Percentiles rank a stretch among this genome's conserved stretches.
Conservation (phyloP, 92 coral and sea anemone genomes). For the Heteractis magnifica region DNA sequence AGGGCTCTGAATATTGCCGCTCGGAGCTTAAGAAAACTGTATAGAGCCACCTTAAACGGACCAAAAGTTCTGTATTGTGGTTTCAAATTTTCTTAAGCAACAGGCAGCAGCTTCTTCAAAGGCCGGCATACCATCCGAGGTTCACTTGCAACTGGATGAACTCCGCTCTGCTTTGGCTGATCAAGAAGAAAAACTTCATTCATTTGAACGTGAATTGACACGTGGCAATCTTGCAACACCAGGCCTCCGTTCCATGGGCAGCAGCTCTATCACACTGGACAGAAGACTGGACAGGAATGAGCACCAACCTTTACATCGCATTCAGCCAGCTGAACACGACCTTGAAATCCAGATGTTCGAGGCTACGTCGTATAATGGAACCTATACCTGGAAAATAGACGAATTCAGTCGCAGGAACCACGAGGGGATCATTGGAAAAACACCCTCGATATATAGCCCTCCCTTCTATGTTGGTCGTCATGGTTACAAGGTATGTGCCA, state of each 20-base stretch:
- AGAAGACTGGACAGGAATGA: slow-evolving; percentile 33
- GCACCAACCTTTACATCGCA: slow-evolving; percentile 53
- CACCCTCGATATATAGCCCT: no score
- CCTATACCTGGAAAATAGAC: slow-evolving; percentile 80
- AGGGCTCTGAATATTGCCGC: no score
- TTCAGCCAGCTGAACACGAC: slow-evolving; percentile 79
- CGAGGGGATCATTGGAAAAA: no score
- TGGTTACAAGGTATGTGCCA: no score
- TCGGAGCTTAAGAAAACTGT: no score
- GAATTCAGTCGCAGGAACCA: slow-evolving; percentile 62
- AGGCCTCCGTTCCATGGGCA: neutral
- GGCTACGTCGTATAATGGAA: slow-evolving; percentile 69
- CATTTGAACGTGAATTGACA: no score
- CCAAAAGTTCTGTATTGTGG: no score
- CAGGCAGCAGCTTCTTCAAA: slow-evolving; percentile 9
- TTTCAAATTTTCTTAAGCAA: slow-evolving; percentile 9
- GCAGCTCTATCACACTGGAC: slow-evolving; percentile 21
- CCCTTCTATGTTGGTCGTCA: no score
- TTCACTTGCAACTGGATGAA: neutral
- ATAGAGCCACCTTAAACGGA: no score
- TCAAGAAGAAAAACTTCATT: no score
- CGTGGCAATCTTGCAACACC: neutral
- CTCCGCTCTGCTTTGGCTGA: neutral
- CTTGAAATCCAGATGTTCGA: slow-evolving; percentile 64
- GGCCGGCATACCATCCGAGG: neutral